Percentiles rank a stretch among this genome's conserved stretches.
phyloP scores from a whole-genome alignment of 2,113 vertebrate genomes.

The Calonectris borealis region DNA sequence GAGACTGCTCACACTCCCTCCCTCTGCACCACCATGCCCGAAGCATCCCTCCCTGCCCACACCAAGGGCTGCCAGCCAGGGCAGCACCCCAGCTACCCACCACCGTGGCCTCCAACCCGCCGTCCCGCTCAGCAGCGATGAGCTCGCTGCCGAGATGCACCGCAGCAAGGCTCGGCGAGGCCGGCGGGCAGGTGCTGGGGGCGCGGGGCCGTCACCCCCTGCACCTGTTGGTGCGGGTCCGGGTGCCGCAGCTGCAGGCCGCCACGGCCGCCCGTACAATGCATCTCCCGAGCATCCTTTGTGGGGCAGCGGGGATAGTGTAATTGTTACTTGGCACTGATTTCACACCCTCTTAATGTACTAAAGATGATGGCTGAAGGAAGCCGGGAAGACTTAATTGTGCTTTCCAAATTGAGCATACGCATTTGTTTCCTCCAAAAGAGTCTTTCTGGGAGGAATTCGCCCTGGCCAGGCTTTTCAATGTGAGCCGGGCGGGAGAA shows the following conservation, averaged over 20 bases:
- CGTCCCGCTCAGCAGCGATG: accelerated
- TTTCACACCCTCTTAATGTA: conserved; percentile 77
- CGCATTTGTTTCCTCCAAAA: conserved; percentile 60
- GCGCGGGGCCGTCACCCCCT: not conserved
- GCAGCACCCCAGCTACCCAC: no score
- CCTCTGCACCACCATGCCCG: accelerated
- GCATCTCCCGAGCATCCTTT: conserved; percentile 70
- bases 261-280: conserved; percentile 54
- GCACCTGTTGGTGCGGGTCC: conserved; percentile 74
- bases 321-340: conserved; percentile 76
- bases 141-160: not conserved
- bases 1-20: accelerated
- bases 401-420: conserved; percentile 67
- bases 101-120: not conserved
- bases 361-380: conserved; percentile 66
- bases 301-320: conserved; percentile 48
- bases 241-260: conserved; percentile 62
- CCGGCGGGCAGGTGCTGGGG: conserved; percentile 66
- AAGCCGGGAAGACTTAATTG: conserved; percentile 60
- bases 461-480: conserved; percentile 44
- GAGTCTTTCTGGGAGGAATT: conserved; percentile 63
- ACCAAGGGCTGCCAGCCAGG: not conserved
- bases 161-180: not conserved
- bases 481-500: not conserved
- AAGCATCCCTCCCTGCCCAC: not conserved